phyloP scores from a whole-genome alignment of 2,797 vertebrate genomes.

The Tympanoctomys barrerae region DNA sequence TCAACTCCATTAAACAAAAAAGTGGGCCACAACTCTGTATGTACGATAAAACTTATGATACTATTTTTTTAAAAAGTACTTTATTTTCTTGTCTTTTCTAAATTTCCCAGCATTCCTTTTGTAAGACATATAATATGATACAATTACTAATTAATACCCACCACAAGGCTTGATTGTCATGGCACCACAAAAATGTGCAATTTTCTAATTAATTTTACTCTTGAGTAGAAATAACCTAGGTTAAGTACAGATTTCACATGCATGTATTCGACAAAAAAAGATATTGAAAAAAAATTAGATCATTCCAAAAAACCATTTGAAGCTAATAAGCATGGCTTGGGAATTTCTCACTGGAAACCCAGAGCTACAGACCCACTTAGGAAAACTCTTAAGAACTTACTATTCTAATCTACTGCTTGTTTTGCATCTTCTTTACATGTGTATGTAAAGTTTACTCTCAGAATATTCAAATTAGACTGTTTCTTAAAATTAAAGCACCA shows the following conservation, averaged over 20 bases:
- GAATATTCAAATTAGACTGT: conserved; percentile 36
- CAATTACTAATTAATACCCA: conserved; percentile 55
- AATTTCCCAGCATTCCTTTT: conserved; percentile 86
- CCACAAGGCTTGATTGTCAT: conserved; percentile 45
- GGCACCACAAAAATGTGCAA: conserved; percentile 59
- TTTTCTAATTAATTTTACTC: conserved; percentile 55
- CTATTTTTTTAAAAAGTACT: conserved; percentile 47
- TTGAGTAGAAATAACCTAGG: conserved; percentile 65
- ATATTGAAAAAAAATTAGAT: conserved; percentile 1
- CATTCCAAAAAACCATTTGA: conserved; percentile 28
- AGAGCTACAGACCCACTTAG: conserved; percentile 18
- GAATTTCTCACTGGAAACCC: conserved; percentile 46
- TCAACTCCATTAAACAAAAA: neutral
- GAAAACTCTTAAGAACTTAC: conserved; percentile 1
- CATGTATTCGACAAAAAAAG: conserved; percentile 59
- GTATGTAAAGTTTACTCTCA: conserved; percentile 56
- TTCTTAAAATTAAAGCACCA: conserved; percentile 57
- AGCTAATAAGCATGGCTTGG: conserved; percentile 6
- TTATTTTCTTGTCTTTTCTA: conserved; percentile 90
- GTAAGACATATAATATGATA: conserved; percentile 43
- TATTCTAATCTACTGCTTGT: neutral
- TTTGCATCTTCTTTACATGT: conserved; percentile 2
- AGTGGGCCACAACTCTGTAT: neutral
- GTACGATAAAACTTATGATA: neutral
- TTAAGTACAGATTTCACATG: conserved; percentile 82